Base-by-base conservation (phyloP, 2,888 invertebrate species). In the Protophormia terraenovae region DNA sequence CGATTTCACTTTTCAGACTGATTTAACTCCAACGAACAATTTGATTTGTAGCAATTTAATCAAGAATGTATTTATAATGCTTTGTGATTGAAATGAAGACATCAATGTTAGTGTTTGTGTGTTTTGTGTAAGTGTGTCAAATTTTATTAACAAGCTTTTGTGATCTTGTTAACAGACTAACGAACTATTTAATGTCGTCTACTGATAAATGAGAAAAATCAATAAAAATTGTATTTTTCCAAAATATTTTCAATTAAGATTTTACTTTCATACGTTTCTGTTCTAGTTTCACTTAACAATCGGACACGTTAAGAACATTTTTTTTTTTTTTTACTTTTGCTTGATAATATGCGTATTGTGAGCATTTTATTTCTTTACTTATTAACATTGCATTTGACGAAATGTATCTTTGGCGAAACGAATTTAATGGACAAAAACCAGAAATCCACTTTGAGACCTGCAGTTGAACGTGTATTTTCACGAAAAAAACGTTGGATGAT, bases 401-500 rank as follows among this genome's bases (percentile, higher is more conserved):
- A 22, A n/a, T 24, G 58, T 45, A 12, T 3, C 1, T 41, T 27
- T 4, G 41, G 14, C 10, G 29, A 35, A 41, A 12, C 4, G 8
- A 5, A 16, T 47, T 8, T 19, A 72, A n/a, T 41, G 8, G 45
- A 27, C 10, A 8, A 1, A 0, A 32, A 27, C 24, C 8, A 29
- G 14, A 60, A 47, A 45, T 87, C 89, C 0, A 85, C 88, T 19
- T 72, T 91, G 0, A 89, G 86, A 24, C 87, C 89, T 67, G 81
- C 87, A 0, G 75, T 90, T 35, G 89, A 90, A 8, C 88, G 91
- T 3, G 86, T 91, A 7, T 92, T 92, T 71, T 89, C 89, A n/a
- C 89, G 92, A 0, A 89, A 88, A 24, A 90, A 89, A 60, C 89
- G 92, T 3, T 92, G 91, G 86, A 86, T 92, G 22, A 72, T 92